These are phyloP conservation scores for Isaurus tuberculatus DNA, from an alignment of 92 coral and sea anemone species.

Conservation along the genomic window DNA sequence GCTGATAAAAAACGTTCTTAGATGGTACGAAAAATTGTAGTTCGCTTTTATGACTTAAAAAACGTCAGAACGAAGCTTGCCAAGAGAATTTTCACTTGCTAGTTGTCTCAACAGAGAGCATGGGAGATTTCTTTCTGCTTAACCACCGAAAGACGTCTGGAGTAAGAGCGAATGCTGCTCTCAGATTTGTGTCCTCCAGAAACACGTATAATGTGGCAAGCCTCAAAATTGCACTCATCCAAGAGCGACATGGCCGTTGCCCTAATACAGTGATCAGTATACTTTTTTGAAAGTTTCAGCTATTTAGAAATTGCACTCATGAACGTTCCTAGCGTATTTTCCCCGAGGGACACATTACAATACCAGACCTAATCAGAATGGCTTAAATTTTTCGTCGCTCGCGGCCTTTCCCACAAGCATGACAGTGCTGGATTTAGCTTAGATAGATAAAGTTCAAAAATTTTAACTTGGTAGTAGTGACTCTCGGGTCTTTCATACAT, in stretches of 20 bases:
- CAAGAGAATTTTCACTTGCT: not conserved
- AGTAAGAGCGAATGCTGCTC: slow-evolving; percentile 55
- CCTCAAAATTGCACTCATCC: slow-evolving; percentile 63
- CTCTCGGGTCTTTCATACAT: slow-evolving; percentile 65
- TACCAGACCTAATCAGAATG: not conserved
- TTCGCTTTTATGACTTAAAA: too few species aligned
- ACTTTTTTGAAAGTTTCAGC: slow-evolving; percentile 44
- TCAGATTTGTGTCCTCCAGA: slow-evolving; percentile 62
- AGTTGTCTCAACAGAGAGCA: not conserved
- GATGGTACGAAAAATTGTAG: too few species aligned
- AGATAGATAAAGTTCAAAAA: slow-evolving; percentile 49
- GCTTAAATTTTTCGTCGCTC: slow-evolving; percentile 31
- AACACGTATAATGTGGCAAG: slow-evolving; percentile 54
- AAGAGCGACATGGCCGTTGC: slow-evolving; percentile 48
- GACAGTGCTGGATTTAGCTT: slow-evolving; percentile 44
- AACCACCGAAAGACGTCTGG: slow-evolving; percentile 49
- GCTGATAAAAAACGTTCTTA: too few species aligned
- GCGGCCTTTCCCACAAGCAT: slow-evolving; percentile 58
- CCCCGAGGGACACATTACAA: slow-evolving; percentile 36
- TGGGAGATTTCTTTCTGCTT: slow-evolving; percentile 3
- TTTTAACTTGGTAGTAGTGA: slow-evolving; percentile 46
- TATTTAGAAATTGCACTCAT: slow-evolving; percentile 57
- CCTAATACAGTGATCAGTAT: slow-evolving; percentile 58
- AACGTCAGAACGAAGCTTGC: too few species aligned
- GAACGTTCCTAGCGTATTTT: slow-evolving; percentile 39